Conservation (phyloP, 2,888 invertebrate species). For the Drosophila infuscata region DNA sequence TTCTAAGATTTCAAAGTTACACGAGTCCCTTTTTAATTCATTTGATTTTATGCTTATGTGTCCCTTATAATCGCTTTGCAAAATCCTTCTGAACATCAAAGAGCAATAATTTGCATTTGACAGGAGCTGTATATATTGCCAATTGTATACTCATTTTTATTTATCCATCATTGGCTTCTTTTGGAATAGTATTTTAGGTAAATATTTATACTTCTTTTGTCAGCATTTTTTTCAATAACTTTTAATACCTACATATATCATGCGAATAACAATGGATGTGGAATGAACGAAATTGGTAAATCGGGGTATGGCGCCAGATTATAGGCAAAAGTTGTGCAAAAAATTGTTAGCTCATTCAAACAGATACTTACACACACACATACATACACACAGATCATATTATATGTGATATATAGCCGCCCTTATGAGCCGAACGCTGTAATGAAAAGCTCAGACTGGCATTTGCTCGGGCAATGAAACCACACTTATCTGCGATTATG, state of each 20-base stretch:
- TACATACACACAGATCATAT: slow-evolving; percentile 29
- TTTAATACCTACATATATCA: slow-evolving; percentile 78
- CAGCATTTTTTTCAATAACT: slow-evolving; percentile 82
- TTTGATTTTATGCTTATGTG: slow-evolving; percentile 4
- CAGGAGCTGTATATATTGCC: slow-evolving; percentile 41
- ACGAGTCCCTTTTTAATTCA: neutral
- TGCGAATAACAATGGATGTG: slow-evolving; percentile 66
- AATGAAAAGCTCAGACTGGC: slow-evolving; percentile 77
- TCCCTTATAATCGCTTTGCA: slow-evolving; percentile 4
- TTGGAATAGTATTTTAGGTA: slow-evolving; percentile 75
- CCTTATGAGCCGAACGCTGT: slow-evolving; percentile 62
- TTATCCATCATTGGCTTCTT: slow-evolving; percentile 37
- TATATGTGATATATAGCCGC: slow-evolving; percentile 44
- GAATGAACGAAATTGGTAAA: slow-evolving; percentile 66
- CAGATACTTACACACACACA: slow-evolving; percentile 34
- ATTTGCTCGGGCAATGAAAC: slow-evolving; percentile 74
- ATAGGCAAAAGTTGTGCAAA: slow-evolving; percentile 71
- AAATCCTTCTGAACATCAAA: slow-evolving; percentile 67
- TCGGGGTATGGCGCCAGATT: slow-evolving; percentile 49
- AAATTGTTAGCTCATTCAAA: slow-evolving; percentile 45
- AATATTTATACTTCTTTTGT: slow-evolving; percentile 84
- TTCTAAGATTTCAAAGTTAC: neutral
- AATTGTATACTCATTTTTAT: slow-evolving; percentile 8
- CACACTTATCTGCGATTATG: slow-evolving; percentile 84
- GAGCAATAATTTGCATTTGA: slow-evolving; percentile 69